phyloP scores from a whole-genome alignment of 1,140 invertebrate species.

The Drosophila orosa region DNA sequence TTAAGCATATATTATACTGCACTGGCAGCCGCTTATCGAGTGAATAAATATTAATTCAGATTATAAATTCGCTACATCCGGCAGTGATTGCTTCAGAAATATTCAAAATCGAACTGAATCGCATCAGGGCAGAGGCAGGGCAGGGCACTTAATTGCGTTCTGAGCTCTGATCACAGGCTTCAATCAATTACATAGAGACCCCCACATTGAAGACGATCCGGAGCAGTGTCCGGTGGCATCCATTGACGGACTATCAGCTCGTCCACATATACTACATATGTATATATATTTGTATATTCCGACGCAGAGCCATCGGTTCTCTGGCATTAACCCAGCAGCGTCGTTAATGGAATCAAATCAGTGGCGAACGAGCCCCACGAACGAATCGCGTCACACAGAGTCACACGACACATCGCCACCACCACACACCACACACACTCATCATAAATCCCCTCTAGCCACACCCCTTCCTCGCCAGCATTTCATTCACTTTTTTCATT shows the following conservation, averaged over 20 bases:
- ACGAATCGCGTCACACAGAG: constrained; percentile 52
- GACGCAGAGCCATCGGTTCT: constrained; percentile 11
- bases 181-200: constrained; percentile 60
- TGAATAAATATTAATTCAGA: constrained; percentile 40
- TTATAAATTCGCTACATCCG: constrained; percentile 57
- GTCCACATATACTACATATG: background rate
- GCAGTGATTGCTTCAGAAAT: constrained; percentile 32
- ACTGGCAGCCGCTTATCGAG: constrained; percentile 48
- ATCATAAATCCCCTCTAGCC: background rate
- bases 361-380: constrained; percentile 50
- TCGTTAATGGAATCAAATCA: constrained; percentile 73
- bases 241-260: constrained; percentile 35
- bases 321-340: constrained; percentile 36
- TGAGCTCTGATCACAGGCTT: constrained; percentile 19
- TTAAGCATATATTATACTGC: constrained; percentile 1
- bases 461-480: constrained; percentile 4
- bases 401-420: constrained; percentile 61
- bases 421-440: constrained; percentile 16
- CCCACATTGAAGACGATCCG: constrained; percentile 13
- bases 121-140: constrained; percentile 26
- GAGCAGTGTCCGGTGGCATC: constrained; percentile 1
- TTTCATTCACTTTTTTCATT: constrained; percentile 48
- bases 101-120: constrained; percentile 24
- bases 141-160: constrained; percentile 56
- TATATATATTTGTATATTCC: constrained; percentile 6